Evolutionary conservation across 2,113 vertebrate species (phyloP), one percentile per base, ranked within the genome.

Genomic region (Patagioenas fasciata): DNA sequence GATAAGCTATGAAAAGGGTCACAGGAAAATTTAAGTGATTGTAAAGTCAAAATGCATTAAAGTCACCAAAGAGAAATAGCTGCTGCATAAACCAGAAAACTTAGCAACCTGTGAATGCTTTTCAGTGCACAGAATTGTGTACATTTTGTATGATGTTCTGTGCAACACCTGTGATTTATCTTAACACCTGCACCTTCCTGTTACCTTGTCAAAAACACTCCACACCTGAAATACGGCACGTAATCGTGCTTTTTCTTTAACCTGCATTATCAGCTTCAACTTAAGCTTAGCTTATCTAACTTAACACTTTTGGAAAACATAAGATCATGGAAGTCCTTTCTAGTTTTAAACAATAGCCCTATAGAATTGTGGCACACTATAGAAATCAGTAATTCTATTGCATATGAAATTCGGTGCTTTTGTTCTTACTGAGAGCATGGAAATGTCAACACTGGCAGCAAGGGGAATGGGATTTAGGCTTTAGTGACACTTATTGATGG

Each of bases 41-140:
- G 65, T 72, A 91, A 91, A 83, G 80, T 91, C 85, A 94, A 86
- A 88, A 83, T n/a, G 21, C 34, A 89, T 79, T 95, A 94, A 96
- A 81, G 38, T 18, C 44, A 78, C 78, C 57, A 84, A 80, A 93
- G 71, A 71, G 79, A 73, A 95, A 85, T 9, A 84, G 72, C 80
- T 75, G 75, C 81, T 80, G 36, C 47, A 72, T 67, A 51, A 64
- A 86, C 29, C 51, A 78, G 83, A 91, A 91, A 83, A 19, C 16
- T 50, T 65, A 88, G 66, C 38, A 38, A 81, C 24, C 18, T 67
- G n/a, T 44, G 48, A 89, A 61, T 19, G 28, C 40, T 86, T 79
- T 73, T 53, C 79, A 78, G 42, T 1, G 0, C 15, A 17, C 9
- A 14, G 74, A 66, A 13, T 8, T 16, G 81, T 2, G 3, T 25